Conservation (phyloP, 1,140 invertebrate species). For the Hypsibius dujardini region DNA sequence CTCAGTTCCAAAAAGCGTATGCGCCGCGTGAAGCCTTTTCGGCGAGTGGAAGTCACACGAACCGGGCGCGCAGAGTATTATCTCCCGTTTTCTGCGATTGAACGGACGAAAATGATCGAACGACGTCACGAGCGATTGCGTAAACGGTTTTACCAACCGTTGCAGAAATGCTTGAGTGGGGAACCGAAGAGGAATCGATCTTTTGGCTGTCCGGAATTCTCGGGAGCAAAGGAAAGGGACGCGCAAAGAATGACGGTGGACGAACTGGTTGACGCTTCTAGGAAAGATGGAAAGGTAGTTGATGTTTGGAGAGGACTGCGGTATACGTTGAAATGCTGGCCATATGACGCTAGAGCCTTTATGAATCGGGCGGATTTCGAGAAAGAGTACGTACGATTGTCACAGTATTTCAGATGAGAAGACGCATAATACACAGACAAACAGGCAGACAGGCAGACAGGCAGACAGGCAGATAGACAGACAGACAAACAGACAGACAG, state of each 20-base stretch:
- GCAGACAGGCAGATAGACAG: no score
- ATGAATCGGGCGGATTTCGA: background rate
- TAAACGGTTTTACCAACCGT: background rate
- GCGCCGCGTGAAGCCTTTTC: background rate
- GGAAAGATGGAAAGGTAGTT: background rate
- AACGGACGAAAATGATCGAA: background rate
- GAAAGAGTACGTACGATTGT: background rate
- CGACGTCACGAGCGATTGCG: background rate
- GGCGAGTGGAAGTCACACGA: background rate
- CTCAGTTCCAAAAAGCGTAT: background rate
- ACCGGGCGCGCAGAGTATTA: background rate
- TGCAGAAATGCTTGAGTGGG: background rate
- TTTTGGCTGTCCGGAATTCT: background rate
- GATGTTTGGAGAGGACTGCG: background rate
- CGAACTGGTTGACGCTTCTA: background rate
- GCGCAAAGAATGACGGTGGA: background rate
- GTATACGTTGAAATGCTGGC: background rate
- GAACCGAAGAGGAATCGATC: background rate
- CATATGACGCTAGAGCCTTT: background rate
- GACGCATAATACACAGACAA: background rate
- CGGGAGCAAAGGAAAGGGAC: background rate
- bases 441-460: no score
- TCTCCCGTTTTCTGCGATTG: background rate
- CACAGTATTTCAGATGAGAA: background rate
- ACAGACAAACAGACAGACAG: no score